These are phyloP conservation scores for Eueides isabella DNA, from an alignment of 1,140 invertebrate genomes.

Conservation along the genomic window DNA sequence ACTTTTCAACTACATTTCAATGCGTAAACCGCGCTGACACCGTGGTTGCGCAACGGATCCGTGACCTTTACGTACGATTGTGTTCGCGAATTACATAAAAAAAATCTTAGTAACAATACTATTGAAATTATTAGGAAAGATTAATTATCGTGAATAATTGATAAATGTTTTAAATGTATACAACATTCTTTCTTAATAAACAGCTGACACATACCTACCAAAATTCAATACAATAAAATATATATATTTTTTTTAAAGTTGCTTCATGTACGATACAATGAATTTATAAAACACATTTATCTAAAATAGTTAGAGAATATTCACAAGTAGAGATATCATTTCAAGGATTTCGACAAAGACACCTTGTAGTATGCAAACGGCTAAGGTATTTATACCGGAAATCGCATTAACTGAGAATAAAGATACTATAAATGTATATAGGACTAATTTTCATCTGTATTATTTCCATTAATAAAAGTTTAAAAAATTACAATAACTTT, in stretches of 20 bases:
- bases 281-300: no score
- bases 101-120: not conserved
- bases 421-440: not conserved
- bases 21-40: slow-evolving; percentile 25
- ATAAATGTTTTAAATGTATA: slow-evolving; percentile 1
- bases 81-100: slow-evolving; percentile 27
- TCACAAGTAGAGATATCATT: no score
- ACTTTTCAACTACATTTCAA: slow-evolving; percentile 39
- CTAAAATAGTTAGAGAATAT: no score
- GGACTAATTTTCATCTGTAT: no score
- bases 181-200: slow-evolving; percentile 7
- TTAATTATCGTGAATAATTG: not conserved
- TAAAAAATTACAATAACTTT: no score
- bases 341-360: not conserved
- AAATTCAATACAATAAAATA: no score
- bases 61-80: slow-evolving; percentile 29
- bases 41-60: slow-evolving; percentile 29
- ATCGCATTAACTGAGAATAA: not conserved
- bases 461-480: no score
- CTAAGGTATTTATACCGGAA: not conserved
- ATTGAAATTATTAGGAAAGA: not conserved
- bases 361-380: not conserved
- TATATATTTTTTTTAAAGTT: no score
- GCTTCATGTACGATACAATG: no score
- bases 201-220: no score